Evolutionary conservation across 1,140 invertebrate genomes (phyloP).

Genomic region (Acarapis woodi): DNA sequence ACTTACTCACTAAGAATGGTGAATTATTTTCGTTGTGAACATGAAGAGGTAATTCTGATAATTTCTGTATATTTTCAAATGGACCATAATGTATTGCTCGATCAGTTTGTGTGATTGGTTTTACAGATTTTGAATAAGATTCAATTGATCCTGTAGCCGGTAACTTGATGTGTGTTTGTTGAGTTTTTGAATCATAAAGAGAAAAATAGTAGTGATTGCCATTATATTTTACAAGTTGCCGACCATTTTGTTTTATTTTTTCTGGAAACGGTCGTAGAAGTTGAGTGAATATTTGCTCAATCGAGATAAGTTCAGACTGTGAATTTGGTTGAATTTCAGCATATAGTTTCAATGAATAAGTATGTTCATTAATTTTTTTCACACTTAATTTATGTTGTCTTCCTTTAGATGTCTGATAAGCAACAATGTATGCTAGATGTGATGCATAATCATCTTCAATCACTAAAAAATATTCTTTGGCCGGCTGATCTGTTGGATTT

Average conservation of each 20-base stretch:
- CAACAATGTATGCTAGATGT: conserved; percentile 7
- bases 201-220: conserved; percentile 57
- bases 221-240: conserved; percentile 57
- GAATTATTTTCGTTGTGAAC: conserved; percentile 86
- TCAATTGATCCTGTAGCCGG: conserved; percentile 41
- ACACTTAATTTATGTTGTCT: conserved; percentile 12
- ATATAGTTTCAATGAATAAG: conserved; percentile 12
- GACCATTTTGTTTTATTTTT: conserved; percentile 63
- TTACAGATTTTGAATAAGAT: conserved; percentile 45
- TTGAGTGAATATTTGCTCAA: conserved; percentile 46
- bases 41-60: conserved; percentile 22
- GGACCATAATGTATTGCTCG: conserved; percentile 55
- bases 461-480: conserved; percentile 14
- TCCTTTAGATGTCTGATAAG: background rate
- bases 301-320: conserved; percentile 20
- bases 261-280: conserved; percentile 47
- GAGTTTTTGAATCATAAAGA: conserved; percentile 42
- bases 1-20: conserved; percentile 52
- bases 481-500: conserved; percentile 37
- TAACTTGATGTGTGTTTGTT: conserved; percentile 47
- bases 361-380: conserved; percentile 11
- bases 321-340: conserved; percentile 14
- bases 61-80: conserved; percentile 33
- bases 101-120: conserved; percentile 47
- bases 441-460: conserved; percentile 4